Evolutionary conservation across 1,140 invertebrate species (phyloP), one percentile per base, ranked within the genome.

Genomic region (Achroia grisella): DNA sequence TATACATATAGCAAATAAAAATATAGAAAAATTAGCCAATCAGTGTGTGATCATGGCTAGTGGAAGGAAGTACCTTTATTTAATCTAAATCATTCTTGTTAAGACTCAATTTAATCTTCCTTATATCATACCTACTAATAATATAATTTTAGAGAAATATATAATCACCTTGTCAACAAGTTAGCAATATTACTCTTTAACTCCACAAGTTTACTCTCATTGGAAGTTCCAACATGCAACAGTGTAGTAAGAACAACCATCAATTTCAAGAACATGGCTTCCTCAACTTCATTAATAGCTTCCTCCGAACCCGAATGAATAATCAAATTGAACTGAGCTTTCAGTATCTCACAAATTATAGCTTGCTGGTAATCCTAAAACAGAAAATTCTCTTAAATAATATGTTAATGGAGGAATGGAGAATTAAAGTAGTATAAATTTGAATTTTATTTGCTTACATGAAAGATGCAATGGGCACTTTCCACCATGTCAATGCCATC

Each of bases 271-370:
- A 91, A 92, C 69, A 92, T 91, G 0, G 90, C 89, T 58, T 94
- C 89, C 63, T 94, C 91, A 56, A 92, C 90, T 64, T 93, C 88
- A 47, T 87, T 87, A 10, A 73, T 62, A 17, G 86, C 73, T 5
- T 86, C 73, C 15, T 77, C 71, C 9, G 86, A 71, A 50, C 89
- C 86, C 33, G 86, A 81, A 47, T 86, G 74, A 8, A 79, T 44
- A 12, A 92, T 87, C n/a, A 98, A 79, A 77, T 97, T 98, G 72
- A 97, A 98, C 46, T 98, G 87, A 9, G 93, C 91, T 86, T 98
- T 98, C 5, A 98, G 87, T 54, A 95, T 90, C 87, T 98, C 96
- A 81, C 91, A 93, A 14, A 89, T 85, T 31, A 97, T 84, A 41
- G 91, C 91, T 30, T 91, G 88, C 67, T 94, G 87, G 35, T 88